Percentiles rank a stretch among this genome's conserved stretches.
Conservation (phyloP, 2,113 vertebrate species). For the Laterallus jamaicensis region DNA sequence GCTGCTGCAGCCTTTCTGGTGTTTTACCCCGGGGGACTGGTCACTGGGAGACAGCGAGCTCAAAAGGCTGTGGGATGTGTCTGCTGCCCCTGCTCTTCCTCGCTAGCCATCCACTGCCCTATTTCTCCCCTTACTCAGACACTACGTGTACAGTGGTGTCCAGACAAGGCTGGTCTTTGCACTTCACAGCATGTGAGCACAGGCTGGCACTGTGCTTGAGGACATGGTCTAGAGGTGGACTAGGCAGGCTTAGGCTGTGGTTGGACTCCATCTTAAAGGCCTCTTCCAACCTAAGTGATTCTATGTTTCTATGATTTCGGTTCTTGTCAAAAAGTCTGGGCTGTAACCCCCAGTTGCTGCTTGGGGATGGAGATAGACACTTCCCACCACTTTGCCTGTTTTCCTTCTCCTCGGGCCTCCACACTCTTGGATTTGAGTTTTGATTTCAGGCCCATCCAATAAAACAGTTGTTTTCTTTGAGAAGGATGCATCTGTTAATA, state of each 20-base stretch:
- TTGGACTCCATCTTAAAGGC: too few relatives aligned
- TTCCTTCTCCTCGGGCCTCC: rapidly evolving
- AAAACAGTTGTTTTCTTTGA: not conserved
- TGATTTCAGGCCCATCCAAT: not conserved
- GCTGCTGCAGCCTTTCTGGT: rapidly evolving
- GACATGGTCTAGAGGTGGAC: too few relatives aligned
- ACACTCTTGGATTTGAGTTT: not conserved
- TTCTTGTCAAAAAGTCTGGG: rapidly evolving
- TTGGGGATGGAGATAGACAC: not conserved
- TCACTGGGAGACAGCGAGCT: rapidly evolving
- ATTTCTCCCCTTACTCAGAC: not conserved
- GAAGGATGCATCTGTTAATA: not conserved
- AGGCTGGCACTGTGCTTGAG: not conserved
- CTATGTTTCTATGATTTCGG: rapidly evolving
- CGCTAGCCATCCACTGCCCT: rapidly evolving
- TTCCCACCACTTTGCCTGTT: not conserved
- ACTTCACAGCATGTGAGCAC: not conserved
- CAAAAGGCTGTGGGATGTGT: not conserved
- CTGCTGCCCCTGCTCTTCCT: not conserved
- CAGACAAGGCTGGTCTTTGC: rapidly evolving
- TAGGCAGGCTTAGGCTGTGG: too few relatives aligned
- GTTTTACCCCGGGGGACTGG: not conserved
- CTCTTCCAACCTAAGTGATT: too few relatives aligned
- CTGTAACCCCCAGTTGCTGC: not conserved
- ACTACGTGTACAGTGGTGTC: not conserved